Percentiles rank a stretch among this genome's conserved stretches.
Evolutionary conservation across 2,888 invertebrate species (phyloP).

Genomic region (Melangyna quadrimaculata): DNA sequence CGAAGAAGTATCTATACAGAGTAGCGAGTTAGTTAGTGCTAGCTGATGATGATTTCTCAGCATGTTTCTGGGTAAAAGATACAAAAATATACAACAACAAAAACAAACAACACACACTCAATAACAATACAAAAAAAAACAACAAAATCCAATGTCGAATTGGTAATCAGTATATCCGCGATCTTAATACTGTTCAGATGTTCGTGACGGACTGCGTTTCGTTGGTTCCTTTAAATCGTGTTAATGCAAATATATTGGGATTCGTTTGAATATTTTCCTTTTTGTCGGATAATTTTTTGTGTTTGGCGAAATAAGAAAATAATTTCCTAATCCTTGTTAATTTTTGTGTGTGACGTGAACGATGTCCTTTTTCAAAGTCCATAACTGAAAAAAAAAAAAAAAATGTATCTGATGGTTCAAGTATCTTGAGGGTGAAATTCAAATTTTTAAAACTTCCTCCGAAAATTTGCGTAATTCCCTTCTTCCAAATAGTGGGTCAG

Average conservation of each 20-base stretch:
- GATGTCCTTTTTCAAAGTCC: background rate
- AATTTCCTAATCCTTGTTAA: background rate
- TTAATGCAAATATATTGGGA: constrained; percentile 38
- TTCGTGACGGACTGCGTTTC: constrained; percentile 75
- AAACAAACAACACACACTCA: constrained; percentile 60
- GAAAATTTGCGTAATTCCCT: background rate
- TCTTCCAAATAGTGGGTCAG: constrained; percentile 18
- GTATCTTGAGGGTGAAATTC: background rate
- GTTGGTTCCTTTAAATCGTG: constrained; percentile 58
- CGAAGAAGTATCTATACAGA: constrained; percentile 41
- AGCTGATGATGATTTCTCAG: no score
- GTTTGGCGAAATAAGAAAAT: background rate
- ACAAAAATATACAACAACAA: constrained; percentile 34
- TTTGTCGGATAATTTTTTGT: background rate
- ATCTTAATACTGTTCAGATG: constrained; percentile 78
- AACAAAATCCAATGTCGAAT: constrained; percentile 69
- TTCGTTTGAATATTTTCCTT: background rate
- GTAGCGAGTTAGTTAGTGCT: background rate
- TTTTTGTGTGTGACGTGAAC: background rate
- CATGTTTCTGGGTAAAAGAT: background rate
- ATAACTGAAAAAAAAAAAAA: background rate
- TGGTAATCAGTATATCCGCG: constrained; percentile 76
- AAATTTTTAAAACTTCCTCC: background rate
- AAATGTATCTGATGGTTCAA: background rate
- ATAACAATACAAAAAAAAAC: constrained; percentile 60